These are phyloP conservation scores for Enteromius radiatus DNA, from an alignment of 2,797 vertebrate genomes.

Conservation along the genomic window DNA sequence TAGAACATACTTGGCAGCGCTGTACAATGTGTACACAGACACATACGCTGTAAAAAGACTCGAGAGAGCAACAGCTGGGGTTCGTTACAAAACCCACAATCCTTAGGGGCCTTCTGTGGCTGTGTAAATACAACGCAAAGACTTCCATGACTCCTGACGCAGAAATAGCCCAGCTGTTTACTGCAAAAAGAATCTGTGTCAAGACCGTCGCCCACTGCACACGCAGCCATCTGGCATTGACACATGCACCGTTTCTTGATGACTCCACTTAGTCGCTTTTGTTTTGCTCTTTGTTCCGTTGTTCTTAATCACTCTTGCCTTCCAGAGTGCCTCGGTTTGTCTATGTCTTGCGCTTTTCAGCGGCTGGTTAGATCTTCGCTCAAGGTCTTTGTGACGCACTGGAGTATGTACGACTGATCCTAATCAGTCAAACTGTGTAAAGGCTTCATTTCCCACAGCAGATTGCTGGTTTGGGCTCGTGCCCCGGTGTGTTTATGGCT, in stretches of 20 bases:
- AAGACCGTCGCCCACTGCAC: slow-evolving; percentile 57
- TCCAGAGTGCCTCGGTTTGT: background rate
- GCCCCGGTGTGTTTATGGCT: background rate
- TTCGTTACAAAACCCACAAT: slow-evolving; percentile 73
- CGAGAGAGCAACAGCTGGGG: slow-evolving; percentile 67
- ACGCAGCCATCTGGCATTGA: slow-evolving; percentile 49
- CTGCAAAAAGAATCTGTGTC: slow-evolving; percentile 58
- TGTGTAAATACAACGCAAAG: slow-evolving; percentile 67
- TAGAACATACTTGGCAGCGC: slow-evolving; percentile 30
- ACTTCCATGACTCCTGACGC: slow-evolving; percentile 70
- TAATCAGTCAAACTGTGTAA: slow-evolving; percentile 19
- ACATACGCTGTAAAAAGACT: slow-evolving; percentile 41
- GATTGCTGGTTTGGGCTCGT: background rate
- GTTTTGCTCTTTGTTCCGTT: slow-evolving; percentile 34
- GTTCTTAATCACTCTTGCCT: slow-evolving; percentile 30
- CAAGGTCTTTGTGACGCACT: background rate
- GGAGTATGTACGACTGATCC: background rate
- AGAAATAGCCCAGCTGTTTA: slow-evolving; percentile 78
- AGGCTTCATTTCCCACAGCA: background rate
- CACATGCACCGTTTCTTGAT: slow-evolving; percentile 41
- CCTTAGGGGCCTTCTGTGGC: slow-evolving; percentile 74
- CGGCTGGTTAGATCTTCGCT: slow-evolving; percentile 9
- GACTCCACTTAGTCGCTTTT: slow-evolving; percentile 47
- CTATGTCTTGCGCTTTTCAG: slow-evolving; percentile 1
- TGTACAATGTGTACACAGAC: slow-evolving; percentile 40